These are phyloP conservation scores for Ptychoptera albimana DNA, from an alignment of 2,888 invertebrate species.

Conservation along the genomic window DNA sequence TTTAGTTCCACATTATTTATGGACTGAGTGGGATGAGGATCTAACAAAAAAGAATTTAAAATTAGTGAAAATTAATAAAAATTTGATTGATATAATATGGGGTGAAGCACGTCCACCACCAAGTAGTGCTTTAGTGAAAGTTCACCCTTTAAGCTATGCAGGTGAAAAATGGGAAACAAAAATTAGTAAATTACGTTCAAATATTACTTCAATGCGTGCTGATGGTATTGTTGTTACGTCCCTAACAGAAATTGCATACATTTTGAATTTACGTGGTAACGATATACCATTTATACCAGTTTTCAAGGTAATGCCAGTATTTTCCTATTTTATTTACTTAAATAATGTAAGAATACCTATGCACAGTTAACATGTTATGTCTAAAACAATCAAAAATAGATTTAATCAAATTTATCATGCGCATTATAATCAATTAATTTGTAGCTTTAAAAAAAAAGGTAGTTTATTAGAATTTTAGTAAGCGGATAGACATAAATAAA, in stretches of 20 bases:
- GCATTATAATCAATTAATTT: too few species aligned
- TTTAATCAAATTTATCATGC: background rate
- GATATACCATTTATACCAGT: constrained; percentile 73
- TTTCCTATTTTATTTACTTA: background rate
- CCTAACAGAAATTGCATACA: constrained; percentile 76
- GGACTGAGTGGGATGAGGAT: constrained; percentile 43
- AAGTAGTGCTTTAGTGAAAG: constrained; percentile 39
- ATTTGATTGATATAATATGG: constrained; percentile 71
- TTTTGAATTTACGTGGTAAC: constrained; percentile 72
- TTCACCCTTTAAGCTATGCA: constrained; percentile 41
- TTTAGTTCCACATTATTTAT: constrained; percentile 48
- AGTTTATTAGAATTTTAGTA: too few species aligned
- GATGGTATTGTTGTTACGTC: constrained; percentile 74
- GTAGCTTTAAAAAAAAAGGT: too few species aligned
- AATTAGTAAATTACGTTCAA: constrained; percentile 44
- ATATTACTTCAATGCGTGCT: constrained; percentile 42
- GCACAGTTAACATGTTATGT: background rate
- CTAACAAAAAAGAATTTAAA: constrained; percentile 25
- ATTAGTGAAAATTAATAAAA: constrained; percentile 30
- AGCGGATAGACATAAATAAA: too few species aligned
- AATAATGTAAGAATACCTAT: background rate
- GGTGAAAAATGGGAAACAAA: constrained; percentile 62
- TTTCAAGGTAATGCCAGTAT: constrained; percentile 37
- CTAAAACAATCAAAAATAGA: background rate
- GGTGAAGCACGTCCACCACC: constrained; percentile 40